A percentile compares a stretch with the other conserved stretches of the same genome.
These are phyloP conservation scores for Pituophis catenifer DNA, from an alignment of 2,113 vertebrate species.

Conservation along the genomic window DNA sequence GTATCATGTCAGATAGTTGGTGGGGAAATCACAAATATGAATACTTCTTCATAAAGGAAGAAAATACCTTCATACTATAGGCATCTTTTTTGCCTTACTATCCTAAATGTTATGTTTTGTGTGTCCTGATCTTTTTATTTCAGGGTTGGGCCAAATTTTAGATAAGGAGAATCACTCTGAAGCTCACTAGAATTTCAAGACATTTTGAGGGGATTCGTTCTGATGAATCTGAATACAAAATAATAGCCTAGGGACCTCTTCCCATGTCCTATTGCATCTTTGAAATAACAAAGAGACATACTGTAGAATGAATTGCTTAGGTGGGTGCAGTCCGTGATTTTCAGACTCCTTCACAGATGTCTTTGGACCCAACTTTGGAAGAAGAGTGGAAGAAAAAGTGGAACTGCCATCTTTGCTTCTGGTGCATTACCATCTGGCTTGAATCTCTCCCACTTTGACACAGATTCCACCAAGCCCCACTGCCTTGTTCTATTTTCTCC, in stretches of 20 bases:
- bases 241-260: not conserved
- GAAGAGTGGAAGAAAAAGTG: not conserved
- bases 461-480: not conserved
- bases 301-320: not conserved
- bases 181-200: not conserved
- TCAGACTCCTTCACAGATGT: not conserved
- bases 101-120: not conserved
- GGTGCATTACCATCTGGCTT: not conserved
- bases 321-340: not conserved
- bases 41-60: not conserved
- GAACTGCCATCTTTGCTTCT: not conserved
- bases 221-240: not conserved
- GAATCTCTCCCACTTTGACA: not conserved
- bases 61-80: not conserved
- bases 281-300: not conserved
- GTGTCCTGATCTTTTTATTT: not conserved
- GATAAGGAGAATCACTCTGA: not conserved
- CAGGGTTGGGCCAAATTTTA: not conserved
- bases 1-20: not conserved
- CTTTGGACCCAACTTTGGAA: not conserved
- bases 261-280: not conserved
- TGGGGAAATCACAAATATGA: not conserved
- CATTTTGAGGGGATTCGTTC: not conserved
- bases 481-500: not conserved
- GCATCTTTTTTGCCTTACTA: not conserved